Percentiles rank a stretch among this genome's conserved stretches.
These are phyloP conservation scores for Nixonia krombeini DNA, from an alignment of 1,140 invertebrate genomes.

Conservation along the genomic window DNA sequence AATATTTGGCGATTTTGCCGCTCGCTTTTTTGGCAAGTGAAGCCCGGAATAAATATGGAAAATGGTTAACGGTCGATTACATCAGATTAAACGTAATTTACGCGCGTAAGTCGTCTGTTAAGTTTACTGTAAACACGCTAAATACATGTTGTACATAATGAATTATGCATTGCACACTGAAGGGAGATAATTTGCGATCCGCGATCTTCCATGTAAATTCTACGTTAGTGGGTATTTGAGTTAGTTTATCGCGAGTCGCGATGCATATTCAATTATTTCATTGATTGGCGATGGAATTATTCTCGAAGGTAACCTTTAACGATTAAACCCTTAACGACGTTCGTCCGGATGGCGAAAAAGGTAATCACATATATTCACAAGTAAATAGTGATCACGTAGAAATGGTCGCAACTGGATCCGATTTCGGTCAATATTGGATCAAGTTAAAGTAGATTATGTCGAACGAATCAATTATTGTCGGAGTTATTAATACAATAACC, in stretches of 20 bases:
- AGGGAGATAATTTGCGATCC: slow-evolving; percentile 27
- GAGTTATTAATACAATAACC: no score
- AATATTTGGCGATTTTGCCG: no score
- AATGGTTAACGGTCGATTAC: slow-evolving; percentile 27
- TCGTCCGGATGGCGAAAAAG: no score
- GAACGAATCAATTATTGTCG: no score
- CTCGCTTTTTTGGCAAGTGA: slow-evolving; percentile 5
- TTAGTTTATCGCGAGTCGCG: slow-evolving; percentile 27
- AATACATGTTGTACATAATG: slow-evolving; percentile 27
- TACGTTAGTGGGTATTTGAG: slow-evolving; percentile 19
- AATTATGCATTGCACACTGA: slow-evolving; percentile 29
- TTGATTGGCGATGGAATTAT: slow-evolving; percentile 35
- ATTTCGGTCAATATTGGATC: no score
- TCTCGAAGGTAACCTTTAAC: slow-evolving; percentile 7
- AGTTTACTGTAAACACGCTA: slow-evolving; percentile 5
- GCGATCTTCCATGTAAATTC: slow-evolving; percentile 15
- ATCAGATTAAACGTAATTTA: slow-evolving; percentile 27
- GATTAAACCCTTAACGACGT: neutral
- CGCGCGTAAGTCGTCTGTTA: slow-evolving; percentile 4
- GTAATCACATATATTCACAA: no score
- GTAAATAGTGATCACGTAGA: no score
- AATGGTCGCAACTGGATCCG: no score
- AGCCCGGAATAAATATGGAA: slow-evolving; percentile 34
- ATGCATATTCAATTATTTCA: slow-evolving; percentile 41
- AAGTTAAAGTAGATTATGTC: no score